A percentile compares a stretch with the other conserved stretches of the same genome.
These are phyloP conservation scores for Passer montanus DNA, from an alignment of 2,113 vertebrate species.

Conservation along the genomic window DNA sequence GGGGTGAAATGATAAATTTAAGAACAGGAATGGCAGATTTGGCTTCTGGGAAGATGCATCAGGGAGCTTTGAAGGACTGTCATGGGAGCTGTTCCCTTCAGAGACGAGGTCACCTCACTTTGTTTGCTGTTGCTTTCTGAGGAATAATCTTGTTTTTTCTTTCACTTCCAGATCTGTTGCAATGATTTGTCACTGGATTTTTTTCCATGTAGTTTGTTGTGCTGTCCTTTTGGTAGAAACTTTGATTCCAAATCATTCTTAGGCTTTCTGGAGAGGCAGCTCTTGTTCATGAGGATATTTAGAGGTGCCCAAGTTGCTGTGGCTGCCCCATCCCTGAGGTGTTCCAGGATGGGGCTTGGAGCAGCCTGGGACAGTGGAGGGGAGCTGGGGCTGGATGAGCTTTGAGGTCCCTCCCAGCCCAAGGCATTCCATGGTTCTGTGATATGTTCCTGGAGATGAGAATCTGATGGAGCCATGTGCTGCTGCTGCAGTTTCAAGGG, in stretches of 20 bases:
- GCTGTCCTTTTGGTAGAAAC: not conserved
- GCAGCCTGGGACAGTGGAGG: not conserved
- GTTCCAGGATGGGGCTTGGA: not conserved
- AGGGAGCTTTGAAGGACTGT: not conserved
- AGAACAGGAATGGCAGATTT: not conserved
- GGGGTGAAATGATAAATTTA: not conserved
- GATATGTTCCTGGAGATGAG: not conserved
- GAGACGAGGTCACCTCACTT: not conserved
- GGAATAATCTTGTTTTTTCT: not conserved
- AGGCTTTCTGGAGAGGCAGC: not conserved
- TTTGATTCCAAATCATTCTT: not conserved
- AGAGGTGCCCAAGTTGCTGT: not conserved
- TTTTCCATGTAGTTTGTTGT: not conserved
- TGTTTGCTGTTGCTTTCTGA: not conserved
- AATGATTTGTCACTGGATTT: fast-evolving
- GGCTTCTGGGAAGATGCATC: not conserved
- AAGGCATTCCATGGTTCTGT: not conserved
- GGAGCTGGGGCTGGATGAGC: not conserved
- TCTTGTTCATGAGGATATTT: not conserved
- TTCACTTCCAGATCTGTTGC: not conserved
- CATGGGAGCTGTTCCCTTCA: not conserved
- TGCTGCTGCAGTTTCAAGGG: not conserved
- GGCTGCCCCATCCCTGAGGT: not conserved
- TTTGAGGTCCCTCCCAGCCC: not conserved
- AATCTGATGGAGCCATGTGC: not conserved